Evolutionary conservation across 2,888 invertebrate species (phyloP), one percentile per base, ranked within the genome.

Genomic region (Siphonodentalium dalli): DNA sequence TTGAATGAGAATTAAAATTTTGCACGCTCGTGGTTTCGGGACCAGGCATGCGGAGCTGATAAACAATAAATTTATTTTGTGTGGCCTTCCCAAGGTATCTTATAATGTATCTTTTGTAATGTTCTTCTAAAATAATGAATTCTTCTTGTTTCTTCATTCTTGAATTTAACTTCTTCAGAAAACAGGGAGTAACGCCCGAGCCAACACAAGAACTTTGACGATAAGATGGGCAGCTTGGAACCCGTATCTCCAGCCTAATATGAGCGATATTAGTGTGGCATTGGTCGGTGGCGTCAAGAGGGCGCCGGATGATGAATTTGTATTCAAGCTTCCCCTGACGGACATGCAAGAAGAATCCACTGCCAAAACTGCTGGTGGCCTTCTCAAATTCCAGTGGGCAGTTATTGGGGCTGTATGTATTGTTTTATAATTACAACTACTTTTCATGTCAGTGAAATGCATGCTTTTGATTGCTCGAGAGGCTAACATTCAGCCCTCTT

Each of bases 211-310:
- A 42, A 70, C 67, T 15, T 71, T 77, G 6, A 65, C 74, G 2
- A 55, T 84, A 3, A 74, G 83, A 9, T 84, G 83, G 84, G 78
- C 80, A 13, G 81, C 79, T 1, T 84, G 82, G 82, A 77, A 74
- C 45, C 83, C 83, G 0, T 77, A 80, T 54, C 54, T 69, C 1
- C 71, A 77, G 20, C 66, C 72, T 6, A 58, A 58, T 40, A 61
- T 54, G 13, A 58, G 59, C 1, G 71, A 74, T 37, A 66, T 74
- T 9, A 68, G 65, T 7, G 48, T 77, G 11, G 63, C 71, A 3
- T 55, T 84, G 47, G 64, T 77, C 8, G 82, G 83, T 42, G 83
- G 84, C 4, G 78, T 83, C 0, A 63, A 67, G 2, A 73, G 76
- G 2, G 79, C 79, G 48, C 83, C 83, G 2, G 82, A 82, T 61